phyloP scores from a whole-genome alignment of 2,888 invertebrate genomes.

The Euclidia mi region DNA sequence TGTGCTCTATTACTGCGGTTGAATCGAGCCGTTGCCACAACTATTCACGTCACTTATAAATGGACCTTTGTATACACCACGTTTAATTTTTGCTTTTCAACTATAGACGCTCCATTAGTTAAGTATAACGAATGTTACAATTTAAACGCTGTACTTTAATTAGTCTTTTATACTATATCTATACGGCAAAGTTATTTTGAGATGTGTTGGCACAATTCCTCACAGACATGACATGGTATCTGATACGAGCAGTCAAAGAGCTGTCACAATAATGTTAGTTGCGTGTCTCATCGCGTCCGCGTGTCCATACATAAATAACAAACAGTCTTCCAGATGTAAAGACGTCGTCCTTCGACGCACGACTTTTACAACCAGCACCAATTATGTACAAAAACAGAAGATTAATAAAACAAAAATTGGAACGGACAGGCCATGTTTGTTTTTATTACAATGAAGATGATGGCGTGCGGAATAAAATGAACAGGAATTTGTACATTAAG shows the following conservation, averaged over 20 bases:
- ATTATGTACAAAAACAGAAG: conserved; percentile 56
- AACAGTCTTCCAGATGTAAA: conserved; percentile 44
- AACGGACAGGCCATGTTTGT: conserved; percentile 33
- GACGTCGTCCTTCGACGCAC: conserved; percentile 61
- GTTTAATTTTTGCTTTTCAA: conserved; percentile 28
- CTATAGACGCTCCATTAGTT: conserved; percentile 22
- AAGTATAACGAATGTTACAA: conserved; percentile 20
- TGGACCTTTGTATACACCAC: conserved; percentile 36
- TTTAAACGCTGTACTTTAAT: conserved; percentile 20
- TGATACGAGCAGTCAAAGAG: conserved; percentile 71
- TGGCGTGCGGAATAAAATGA: conserved; percentile 39
- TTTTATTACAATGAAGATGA: conserved; percentile 47
- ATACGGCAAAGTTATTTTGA: conserved; percentile 51
- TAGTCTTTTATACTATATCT: conserved; percentile 31
- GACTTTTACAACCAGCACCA: conserved; percentile 58
- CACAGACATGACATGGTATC: conserved; percentile 66
- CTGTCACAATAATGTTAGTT: conserved; percentile 71
- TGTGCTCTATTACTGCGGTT: conserved; percentile 67
- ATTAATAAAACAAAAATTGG: conserved; percentile 52
- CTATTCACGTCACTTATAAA: conserved; percentile 57
- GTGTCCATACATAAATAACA: conserved; percentile 48
- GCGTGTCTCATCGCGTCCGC: conserved; percentile 37
- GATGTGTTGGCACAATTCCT: conserved; percentile 76
- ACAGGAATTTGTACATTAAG: conserved; percentile 36
- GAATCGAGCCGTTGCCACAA: conserved; percentile 64